These are phyloP conservation scores for Prolemur simus DNA, from an alignment of 2,113 vertebrate genomes.

Conservation along the genomic window DNA sequence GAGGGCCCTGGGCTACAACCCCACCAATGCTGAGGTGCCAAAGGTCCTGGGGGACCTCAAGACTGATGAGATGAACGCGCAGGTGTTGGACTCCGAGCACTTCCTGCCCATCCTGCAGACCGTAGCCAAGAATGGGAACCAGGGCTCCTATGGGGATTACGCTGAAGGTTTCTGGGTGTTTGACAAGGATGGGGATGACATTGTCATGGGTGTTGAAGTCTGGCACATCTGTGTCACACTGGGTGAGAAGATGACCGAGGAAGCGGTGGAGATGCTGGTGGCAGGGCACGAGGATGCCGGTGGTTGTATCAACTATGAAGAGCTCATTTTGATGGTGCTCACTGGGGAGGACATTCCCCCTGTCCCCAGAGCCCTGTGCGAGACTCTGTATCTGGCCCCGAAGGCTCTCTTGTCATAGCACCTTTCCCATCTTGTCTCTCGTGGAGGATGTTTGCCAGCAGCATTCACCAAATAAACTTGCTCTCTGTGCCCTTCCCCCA, in stretches of 20 bases:
- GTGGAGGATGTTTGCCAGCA: background rate
- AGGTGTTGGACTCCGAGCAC: conserved; percentile 83
- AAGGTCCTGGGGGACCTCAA: conserved; percentile 91
- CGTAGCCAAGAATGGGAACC: conserved; percentile 88
- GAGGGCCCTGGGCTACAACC: conserved; percentile 84
- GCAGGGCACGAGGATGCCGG: conserved; percentile 90
- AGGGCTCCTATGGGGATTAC: conserved; percentile 88
- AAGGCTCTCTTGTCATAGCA: background rate
- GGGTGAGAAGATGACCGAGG: conserved; percentile 92
- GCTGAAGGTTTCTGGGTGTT: conserved; percentile 89
- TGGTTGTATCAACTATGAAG: conserved; percentile 91
- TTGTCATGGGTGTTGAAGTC: conserved; percentile 90
- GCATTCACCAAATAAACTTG: conserved; percentile 66
- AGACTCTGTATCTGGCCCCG: background rate
- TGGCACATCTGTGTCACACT: conserved; percentile 91
- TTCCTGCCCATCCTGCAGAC: conserved; percentile 90
- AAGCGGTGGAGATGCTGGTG: conserved; percentile 89
- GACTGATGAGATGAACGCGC: conserved; percentile 85
- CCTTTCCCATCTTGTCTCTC: background rate
- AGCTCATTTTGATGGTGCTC: background rate
- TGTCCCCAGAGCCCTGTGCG: background rate
- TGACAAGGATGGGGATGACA: conserved; percentile 91
- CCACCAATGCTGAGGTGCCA: conserved; percentile 82
- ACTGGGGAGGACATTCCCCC: background rate
- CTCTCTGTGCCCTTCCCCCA: background rate